Evolutionary conservation across 2,113 vertebrate species (phyloP), one percentile per base, ranked within the genome.

Genomic region (Nansenia antarctica): DNA sequence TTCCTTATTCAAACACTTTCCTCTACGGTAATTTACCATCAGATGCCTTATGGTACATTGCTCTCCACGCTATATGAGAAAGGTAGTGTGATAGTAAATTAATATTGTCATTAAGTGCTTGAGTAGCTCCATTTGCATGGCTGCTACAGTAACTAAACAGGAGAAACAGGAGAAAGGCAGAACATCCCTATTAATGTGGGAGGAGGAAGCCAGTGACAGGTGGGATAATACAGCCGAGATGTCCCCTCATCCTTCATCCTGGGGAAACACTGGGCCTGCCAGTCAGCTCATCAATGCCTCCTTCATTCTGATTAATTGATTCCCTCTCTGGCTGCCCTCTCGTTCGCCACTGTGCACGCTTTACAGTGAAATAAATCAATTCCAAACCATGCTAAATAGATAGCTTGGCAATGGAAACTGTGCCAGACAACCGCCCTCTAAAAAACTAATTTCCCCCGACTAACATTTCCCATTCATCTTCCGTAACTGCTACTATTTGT

Each of bases 41-140:
- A 53, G 18, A 47, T 9, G 9, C 49, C 18, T 53, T 22, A 4
- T 53, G 20, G 22, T 53, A 24, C 49, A 53, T 18, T 53, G 49
- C 1, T 20, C 49, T 65, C 15, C 34, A 18, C 45, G 39, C 27
- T 49, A n/a, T 53, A 24, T 47, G 30, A 65, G 9, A 42, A 58
- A 31, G 18, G 35, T 5, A 24, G 24, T 30, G 14, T 74, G 47
- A 30, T 77, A 69, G 65, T 72, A 72, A 77, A 80, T 83, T 74
- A 80, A 77, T 80, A 76, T 54, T 68, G 70, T 76, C 65, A 79
- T 83, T 83, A 80, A 69, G 71, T 54, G 65, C 76, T 77, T 8
- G 35, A 39, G 32, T 57, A 53, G 29, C 52, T 57, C 4, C 31
- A 24, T 57, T 54, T n/a, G 31, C 18, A 31, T 32, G 34, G n/a